Base-by-base conservation (phyloP, 23 tunicate species). In the Ascidia mentula region DNA sequence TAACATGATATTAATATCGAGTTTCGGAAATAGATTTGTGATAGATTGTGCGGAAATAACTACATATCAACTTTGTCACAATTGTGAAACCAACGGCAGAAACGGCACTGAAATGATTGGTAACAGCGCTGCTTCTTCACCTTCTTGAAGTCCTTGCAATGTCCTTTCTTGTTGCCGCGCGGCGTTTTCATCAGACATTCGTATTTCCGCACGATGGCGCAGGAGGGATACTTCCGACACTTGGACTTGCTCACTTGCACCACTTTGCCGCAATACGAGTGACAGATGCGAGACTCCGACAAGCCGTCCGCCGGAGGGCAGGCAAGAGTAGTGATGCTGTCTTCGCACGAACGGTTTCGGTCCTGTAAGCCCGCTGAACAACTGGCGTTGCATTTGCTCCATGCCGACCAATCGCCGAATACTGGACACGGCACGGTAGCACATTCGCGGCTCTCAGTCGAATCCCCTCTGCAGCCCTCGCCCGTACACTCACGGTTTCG, bases 351-450 rank as follows among this genome's bases (percentile, higher is more conserved):
- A 2, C 89, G 46, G 26, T 32, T 35, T 2, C 77, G 40, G 0
- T 31, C 17, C 24, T 45, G 59, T 34, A 65, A 0, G 20, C 82
- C 76, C 18, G 33, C 26, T 32, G 86, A 86, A 34, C 89, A 84
- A 34, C 76, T 35, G 6, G 34, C 77, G 32, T 32, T 46, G 40
- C 89, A 84, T 35, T 37, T 1, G 12, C 74, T 31, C 72, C 76
- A 84, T 22, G 59, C 77, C 28, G 60, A 20, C 89, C 89, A 84
- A 18, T 32, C 6, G 38, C 75, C 79, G 40, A 84, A 84, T 1
- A 31, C 26, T 34, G 89, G 89, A 39, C 89, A 84, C 34, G 33
- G 72, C 6, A 37, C 36, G 18, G 46, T 61, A n/a, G 32, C 38
- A 60, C 89, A 84, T 12, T 13, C n/a, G 34, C 18, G 33, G 24